Conservation (phyloP, 92 coral and sea anemone species). For the Muricea muricata region DNA sequence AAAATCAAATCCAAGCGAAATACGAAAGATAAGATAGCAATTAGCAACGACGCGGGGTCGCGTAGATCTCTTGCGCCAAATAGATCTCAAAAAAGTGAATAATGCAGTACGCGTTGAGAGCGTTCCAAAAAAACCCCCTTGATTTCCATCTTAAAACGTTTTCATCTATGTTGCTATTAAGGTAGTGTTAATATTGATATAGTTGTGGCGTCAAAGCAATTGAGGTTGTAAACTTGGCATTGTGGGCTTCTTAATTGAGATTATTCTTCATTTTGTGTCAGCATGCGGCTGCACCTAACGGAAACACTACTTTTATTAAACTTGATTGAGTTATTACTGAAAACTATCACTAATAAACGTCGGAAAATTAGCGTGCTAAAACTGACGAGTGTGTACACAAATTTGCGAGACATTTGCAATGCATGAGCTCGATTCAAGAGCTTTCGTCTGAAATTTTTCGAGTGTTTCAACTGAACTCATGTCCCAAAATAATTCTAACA, state of each 20-base stretch:
- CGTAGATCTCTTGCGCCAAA: background rate
- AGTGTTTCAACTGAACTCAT: background rate
- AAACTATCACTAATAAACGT: background rate
- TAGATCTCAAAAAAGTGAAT: background rate
- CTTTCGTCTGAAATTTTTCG: background rate
- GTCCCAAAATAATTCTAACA: background rate
- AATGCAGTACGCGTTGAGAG: background rate
- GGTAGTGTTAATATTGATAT: slow-evolving; percentile 37
- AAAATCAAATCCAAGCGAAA: background rate
- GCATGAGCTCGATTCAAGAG: slow-evolving; percentile 1
- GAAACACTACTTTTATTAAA: slow-evolving; percentile 28
- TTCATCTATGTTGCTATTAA: slow-evolving; percentile 26
- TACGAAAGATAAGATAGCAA: background rate
- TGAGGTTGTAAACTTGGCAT: slow-evolving; percentile 26
- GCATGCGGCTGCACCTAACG: slow-evolving; percentile 1
- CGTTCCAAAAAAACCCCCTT: background rate
- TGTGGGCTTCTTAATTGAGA: slow-evolving; percentile 28
- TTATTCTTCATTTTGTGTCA: background rate
- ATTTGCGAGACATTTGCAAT: background rate
- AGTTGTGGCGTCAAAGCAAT: slow-evolving; percentile 25
- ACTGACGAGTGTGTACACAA: slow-evolving; percentile 14
- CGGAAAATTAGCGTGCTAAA: slow-evolving; percentile 6
- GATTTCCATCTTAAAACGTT: slow-evolving; percentile 6
- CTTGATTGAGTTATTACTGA: slow-evolving; percentile 15
- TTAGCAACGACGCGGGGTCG: background rate